Percentiles rank a stretch among this genome's conserved stretches.
phyloP scores from a whole-genome alignment of 2,888 invertebrate genomes.

The Epinotia demarniana region DNA sequence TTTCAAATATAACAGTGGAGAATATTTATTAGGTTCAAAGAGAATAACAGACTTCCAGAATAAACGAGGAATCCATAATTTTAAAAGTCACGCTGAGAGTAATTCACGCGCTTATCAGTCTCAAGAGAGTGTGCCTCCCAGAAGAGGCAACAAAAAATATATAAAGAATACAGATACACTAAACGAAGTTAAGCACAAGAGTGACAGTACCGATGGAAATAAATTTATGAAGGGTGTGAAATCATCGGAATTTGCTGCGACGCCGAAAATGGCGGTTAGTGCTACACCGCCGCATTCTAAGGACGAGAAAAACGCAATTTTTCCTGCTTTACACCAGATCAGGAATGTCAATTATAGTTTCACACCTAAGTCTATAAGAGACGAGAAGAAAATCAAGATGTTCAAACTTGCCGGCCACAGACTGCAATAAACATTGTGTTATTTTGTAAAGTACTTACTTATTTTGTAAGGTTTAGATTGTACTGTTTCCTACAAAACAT shows the following conservation, averaged over 20 bases:
- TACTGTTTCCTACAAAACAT: neutral
- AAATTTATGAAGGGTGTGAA: conserved; percentile 62
- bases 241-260: conserved; percentile 56
- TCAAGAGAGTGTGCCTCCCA: conserved; percentile 57
- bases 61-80: conserved; percentile 51
- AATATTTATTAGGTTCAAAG: conserved; percentile 31
- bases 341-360: conserved; percentile 49
- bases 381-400: conserved; percentile 73
- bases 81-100: conserved; percentile 51
- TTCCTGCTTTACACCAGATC: conserved; percentile 46
- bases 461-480: neutral
- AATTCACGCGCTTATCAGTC: conserved; percentile 48
- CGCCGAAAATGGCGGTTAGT: conserved; percentile 49
- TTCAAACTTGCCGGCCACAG: conserved; percentile 74
- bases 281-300: conserved; percentile 44
- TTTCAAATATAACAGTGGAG: conserved; percentile 36
- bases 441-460: neutral
- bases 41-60: conserved; percentile 51
- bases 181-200: conserved; percentile 57
- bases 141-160: conserved; percentile 60
- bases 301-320: conserved; percentile 42
- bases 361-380: conserved; percentile 57
- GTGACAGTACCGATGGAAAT: conserved; percentile 62
- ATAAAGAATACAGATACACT: conserved; percentile 59
- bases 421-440: conserved; percentile 47